Percentiles rank a stretch among this genome's conserved stretches.
Evolutionary conservation across 2,888 invertebrate genomes (phyloP).

Genomic region (Pristionchus arcanus): DNA sequence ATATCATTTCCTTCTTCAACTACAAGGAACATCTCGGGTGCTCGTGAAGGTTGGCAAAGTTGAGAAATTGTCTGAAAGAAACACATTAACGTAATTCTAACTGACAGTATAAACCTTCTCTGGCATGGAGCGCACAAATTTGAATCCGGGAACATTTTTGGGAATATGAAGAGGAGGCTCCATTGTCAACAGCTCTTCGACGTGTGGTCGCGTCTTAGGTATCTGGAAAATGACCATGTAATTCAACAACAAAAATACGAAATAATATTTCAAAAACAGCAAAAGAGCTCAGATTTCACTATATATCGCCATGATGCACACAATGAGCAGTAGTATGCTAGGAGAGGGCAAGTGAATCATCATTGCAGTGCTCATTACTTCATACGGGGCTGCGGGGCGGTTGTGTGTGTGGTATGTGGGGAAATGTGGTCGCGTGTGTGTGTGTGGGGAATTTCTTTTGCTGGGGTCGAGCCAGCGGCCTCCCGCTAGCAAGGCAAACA

Average conservation of each 20-base stretch:
- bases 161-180: conserved; percentile 58
- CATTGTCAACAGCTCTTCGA: conserved; percentile 62
- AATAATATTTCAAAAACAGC: not conserved
- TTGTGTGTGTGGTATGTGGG: too few relatives aligned
- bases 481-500: not conserved
- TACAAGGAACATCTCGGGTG: conserved; percentile 57
- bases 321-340: conserved; percentile 48
- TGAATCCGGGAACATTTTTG: conserved; percentile 64
- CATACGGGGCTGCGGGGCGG: too few relatives aligned
- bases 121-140: conserved; percentile 60
- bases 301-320: conserved; percentile 46
- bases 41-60: not conserved
- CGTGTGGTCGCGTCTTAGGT: conserved; percentile 56
- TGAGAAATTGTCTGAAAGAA: not conserved
- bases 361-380: too few relatives aligned
- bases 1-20: conserved; percentile 57
- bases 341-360: conserved; percentile 56
- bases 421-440: too few relatives aligned
- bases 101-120: not conserved
- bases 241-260: not conserved
- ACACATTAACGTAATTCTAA: not conserved
- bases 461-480: conserved; percentile 29
- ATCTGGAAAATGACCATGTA: conserved; percentile 32
- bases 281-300: conserved; percentile 54
- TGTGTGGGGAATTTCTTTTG: too few relatives aligned